Evolutionary conservation across 2,113 vertebrate species (phyloP).

Genomic region (Nematolebias whitei): DNA sequence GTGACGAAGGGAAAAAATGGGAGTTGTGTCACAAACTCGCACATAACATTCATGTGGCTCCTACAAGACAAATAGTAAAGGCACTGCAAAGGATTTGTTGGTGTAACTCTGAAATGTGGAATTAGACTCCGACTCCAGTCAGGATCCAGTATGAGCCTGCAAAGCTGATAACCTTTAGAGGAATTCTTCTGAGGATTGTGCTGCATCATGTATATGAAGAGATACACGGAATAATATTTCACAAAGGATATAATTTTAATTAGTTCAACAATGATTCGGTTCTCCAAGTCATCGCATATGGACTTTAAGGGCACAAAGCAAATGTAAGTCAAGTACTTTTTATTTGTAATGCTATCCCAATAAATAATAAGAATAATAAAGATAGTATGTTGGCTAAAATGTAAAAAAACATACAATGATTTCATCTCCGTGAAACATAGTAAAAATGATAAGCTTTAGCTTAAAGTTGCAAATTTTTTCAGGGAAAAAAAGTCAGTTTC

Average conservation of each 20-base stretch:
- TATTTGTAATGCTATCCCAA: too few species aligned
- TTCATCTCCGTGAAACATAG: too few species aligned
- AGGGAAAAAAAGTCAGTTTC: too few species aligned
- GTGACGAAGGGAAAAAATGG: neutral
- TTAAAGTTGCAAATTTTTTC: too few species aligned
- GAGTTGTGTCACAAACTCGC: too few species aligned
- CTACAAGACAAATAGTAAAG: constrained; percentile 12
- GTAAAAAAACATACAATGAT: too few species aligned
- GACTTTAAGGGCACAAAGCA: constrained; percentile 17
- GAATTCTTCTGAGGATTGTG: neutral
- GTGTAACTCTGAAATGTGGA: too few species aligned
- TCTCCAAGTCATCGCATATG: constrained; percentile 4
- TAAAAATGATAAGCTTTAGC: too few species aligned
- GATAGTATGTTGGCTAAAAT: too few species aligned
- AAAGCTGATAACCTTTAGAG: neutral
- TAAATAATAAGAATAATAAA: too few species aligned
- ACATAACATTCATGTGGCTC: constrained; percentile 30
- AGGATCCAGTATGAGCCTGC: neutral
- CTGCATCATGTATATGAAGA: neutral
- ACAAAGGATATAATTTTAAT: neutral
- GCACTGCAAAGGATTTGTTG: neutral
- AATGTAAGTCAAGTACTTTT: constrained; percentile 37
- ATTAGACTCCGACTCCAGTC: neutral
- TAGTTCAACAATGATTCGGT: constrained; percentile 15
- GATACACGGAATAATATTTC: neutral